Percentiles rank a stretch among this genome's conserved stretches.
Conservation (phyloP, 2,888 invertebrate genomes). For the Tetragonisca angustula region DNA sequence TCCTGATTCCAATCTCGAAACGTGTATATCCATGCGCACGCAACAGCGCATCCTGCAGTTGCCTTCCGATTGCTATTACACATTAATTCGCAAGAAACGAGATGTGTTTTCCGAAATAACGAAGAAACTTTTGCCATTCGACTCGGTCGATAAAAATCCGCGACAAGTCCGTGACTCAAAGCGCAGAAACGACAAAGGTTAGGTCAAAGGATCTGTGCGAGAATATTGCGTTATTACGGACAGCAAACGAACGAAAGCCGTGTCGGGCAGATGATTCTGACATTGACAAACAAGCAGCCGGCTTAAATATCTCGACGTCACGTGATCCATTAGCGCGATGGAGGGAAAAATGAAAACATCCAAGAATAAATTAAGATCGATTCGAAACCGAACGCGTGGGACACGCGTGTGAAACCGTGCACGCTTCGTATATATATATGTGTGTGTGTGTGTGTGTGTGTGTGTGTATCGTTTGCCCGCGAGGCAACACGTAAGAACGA, state of each 20-base stretch:
- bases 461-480: background rate
- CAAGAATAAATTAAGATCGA: constrained; percentile 18
- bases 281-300: background rate
- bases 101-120: background rate
- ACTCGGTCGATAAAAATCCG: too few relatives aligned
- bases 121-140: too few relatives aligned
- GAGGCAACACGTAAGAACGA: background rate
- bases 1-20: constrained; percentile 12
- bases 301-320: background rate
- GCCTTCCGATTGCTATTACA: background rate
- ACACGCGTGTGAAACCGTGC: background rate
- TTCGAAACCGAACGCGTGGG: background rate
- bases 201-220: too few relatives aligned
- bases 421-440: too few relatives aligned
- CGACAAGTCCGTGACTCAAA: too few relatives aligned
- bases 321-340: background rate
- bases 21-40: background rate
- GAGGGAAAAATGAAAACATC: background rate
- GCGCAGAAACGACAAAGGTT: too few relatives aligned
- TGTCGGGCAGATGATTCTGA: background rate
- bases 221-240: background rate
- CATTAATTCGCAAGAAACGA: background rate
- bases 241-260: background rate
- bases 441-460: too few relatives aligned
- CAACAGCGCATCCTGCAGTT: background rate